Percentiles rank a stretch among this genome's conserved stretches.
Evolutionary conservation across 1,140 invertebrate genomes (phyloP).

Genomic region (Centruroides sculpturatus): DNA sequence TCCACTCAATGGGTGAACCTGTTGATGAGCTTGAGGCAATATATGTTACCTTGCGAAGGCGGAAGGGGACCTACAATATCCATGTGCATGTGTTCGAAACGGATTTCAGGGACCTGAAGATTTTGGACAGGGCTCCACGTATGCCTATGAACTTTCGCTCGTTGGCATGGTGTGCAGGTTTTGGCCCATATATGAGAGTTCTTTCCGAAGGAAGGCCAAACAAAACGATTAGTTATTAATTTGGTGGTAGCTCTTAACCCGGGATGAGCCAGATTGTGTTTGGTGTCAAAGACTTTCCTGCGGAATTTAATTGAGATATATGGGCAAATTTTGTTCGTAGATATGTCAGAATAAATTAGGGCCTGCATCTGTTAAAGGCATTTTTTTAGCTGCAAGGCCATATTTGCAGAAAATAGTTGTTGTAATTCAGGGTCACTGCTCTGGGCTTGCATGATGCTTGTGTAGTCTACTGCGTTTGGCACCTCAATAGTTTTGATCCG

Average conservation of each 20-base stretch:
- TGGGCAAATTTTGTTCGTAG: neutral
- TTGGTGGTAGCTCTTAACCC: neutral
- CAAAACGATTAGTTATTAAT: neutral
- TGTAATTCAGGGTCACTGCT: neutral
- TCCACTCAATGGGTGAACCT: neutral
- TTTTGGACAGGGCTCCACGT: neutral
- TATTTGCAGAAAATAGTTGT: neutral
- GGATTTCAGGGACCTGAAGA: neutral
- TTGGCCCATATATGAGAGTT: neutral
- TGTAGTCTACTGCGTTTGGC: neutral
- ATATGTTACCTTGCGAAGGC: neutral
- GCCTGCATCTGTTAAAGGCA: neutral
- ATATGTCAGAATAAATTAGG: conserved; percentile 1
- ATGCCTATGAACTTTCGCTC: neutral
- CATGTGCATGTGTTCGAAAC: conserved; percentile 1
- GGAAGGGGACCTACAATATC: too few relatives aligned
- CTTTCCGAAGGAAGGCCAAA: neutral
- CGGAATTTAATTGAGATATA: neutral
- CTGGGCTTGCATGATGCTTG: neutral
- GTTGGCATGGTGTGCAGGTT: neutral
- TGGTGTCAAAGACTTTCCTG: neutral
- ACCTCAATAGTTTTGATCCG: neutral
- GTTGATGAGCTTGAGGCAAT: neutral
- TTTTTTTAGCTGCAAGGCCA: too few relatives aligned
- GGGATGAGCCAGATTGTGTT: conserved; percentile 6